These are phyloP conservation scores for Lasius platythorax DNA, from an alignment of 2,888 invertebrate genomes.

Conservation along the genomic window DNA sequence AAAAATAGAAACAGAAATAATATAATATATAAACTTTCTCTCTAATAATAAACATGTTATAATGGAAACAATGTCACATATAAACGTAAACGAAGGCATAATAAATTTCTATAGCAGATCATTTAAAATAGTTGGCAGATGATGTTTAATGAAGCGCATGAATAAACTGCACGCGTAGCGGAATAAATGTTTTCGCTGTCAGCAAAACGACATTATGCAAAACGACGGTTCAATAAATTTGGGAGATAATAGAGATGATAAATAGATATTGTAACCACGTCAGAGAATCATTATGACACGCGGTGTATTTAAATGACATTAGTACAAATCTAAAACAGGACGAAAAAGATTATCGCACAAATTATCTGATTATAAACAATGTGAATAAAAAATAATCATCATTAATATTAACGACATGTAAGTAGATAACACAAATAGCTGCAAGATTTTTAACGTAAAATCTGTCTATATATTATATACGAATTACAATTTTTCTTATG, in stretches of 20 bases:
- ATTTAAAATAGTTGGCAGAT: slow-evolving; percentile 50
- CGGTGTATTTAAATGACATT: slow-evolving; percentile 46
- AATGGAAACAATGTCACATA: slow-evolving; percentile 5
- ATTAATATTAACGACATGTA: neutral
- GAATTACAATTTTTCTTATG: neutral
- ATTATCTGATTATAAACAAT: slow-evolving; percentile 11
- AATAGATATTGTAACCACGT: slow-evolving; percentile 48
- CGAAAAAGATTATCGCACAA: slow-evolving; percentile 21
- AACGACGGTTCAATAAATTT: slow-evolving; percentile 52
- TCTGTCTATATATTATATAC: neutral
- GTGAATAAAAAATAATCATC: slow-evolving; percentile 16
- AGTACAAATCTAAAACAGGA: slow-evolving; percentile 2
- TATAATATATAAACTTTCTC: neutral
- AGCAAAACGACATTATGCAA: slow-evolving; percentile 52
- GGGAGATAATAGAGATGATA: slow-evolving; percentile 45
- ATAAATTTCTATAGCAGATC: slow-evolving; percentile 46
- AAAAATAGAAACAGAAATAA: neutral
- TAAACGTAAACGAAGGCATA: slow-evolving; percentile 5
- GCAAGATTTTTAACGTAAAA: neutral
- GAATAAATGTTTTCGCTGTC: slow-evolving; percentile 53
- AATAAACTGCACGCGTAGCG: slow-evolving; percentile 51
- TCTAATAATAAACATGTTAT: slow-evolving; percentile 4
- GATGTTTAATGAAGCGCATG: slow-evolving; percentile 46
- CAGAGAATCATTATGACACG: slow-evolving; percentile 42
- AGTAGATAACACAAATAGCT: neutral